Percentiles rank a stretch among this genome's conserved stretches.
Conservation (phyloP, 1,140 invertebrate species). For the Drosophila equinoxialis region DNA sequence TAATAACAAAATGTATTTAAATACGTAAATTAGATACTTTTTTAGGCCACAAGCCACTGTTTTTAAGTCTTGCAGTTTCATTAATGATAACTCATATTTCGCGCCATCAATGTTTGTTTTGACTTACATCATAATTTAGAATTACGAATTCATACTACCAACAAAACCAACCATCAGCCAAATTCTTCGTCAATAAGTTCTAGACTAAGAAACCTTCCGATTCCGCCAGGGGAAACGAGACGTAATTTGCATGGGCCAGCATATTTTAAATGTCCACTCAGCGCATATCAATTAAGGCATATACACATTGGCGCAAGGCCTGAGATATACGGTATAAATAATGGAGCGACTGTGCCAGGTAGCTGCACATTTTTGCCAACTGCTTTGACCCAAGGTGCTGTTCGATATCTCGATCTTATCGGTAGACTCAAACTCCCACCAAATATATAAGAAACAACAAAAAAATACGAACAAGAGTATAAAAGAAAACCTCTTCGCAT, state of each 20-base stretch:
- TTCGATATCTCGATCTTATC: slow-evolving; percentile 35
- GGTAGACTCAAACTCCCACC: slow-evolving; percentile 28
- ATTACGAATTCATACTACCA: background rate
- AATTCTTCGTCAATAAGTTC: background rate
- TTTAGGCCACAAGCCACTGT: too few species aligned
- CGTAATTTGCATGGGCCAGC: slow-evolving; percentile 12
- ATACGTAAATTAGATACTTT: too few species aligned
- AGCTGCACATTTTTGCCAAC: slow-evolving; percentile 32
- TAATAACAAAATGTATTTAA: too few species aligned
- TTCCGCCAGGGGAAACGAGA: background rate
- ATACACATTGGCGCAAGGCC: background rate
- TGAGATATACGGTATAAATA: background rate
- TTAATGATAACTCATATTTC: background rate
- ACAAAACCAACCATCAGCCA: background rate
- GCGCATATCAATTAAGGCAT: slow-evolving; percentile 50
- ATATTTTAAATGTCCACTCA: slow-evolving; percentile 60
- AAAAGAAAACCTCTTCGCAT: slow-evolving; percentile 27
- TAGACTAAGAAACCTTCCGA: slow-evolving; percentile 15
- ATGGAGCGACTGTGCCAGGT: slow-evolving; percentile 25
- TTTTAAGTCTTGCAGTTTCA: too few species aligned
- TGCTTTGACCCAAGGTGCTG: slow-evolving; percentile 32
- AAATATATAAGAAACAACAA: background rate
- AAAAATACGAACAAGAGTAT: background rate
- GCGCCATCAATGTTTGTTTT: background rate
- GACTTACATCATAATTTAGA: background rate